phyloP scores from a whole-genome alignment of 2,113 vertebrate genomes.

The Rhinolophus ferrumequinum region DNA sequence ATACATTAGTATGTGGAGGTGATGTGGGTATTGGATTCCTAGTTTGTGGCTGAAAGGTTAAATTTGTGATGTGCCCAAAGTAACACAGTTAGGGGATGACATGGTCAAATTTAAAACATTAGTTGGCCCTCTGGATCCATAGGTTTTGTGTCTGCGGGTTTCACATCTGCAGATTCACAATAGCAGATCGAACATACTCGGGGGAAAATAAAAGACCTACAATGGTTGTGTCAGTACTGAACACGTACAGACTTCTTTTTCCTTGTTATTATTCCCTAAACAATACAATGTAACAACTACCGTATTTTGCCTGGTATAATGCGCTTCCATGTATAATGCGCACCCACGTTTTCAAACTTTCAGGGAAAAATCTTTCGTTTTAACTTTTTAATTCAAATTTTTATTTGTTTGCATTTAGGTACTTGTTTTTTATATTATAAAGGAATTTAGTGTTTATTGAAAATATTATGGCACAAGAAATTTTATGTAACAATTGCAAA shows the following conservation, averaged over 20 bases:
- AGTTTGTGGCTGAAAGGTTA: not conserved
- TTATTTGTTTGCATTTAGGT: too few species aligned
- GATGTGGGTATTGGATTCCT: not conserved
- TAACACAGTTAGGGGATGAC: not conserved
- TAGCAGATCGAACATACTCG: not conserved
- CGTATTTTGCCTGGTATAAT: too few species aligned
- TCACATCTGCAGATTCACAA: not conserved
- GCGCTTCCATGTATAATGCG: too few species aligned
- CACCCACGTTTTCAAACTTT: too few species aligned
- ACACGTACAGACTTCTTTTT: not conserved
- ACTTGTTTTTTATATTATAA: too few species aligned
- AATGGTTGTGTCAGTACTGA: not conserved
- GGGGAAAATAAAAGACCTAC: not conserved
- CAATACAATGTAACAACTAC: not conserved
- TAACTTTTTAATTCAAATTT: too few species aligned
- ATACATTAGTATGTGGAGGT: not conserved
- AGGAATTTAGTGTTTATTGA: too few species aligned
- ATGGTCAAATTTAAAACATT: not conserved
- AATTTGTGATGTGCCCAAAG: not conserved
- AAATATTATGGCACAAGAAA: too few species aligned
- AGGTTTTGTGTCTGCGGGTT: not conserved
- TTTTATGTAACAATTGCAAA: too few species aligned
- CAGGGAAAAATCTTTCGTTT: too few species aligned
- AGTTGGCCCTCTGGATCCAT: not conserved
- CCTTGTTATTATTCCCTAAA: not conserved